Evolutionary conservation across 1,140 invertebrate species (phyloP), one percentile per base, ranked within the genome.

Genomic region (Diorhabda elongata): DNA sequence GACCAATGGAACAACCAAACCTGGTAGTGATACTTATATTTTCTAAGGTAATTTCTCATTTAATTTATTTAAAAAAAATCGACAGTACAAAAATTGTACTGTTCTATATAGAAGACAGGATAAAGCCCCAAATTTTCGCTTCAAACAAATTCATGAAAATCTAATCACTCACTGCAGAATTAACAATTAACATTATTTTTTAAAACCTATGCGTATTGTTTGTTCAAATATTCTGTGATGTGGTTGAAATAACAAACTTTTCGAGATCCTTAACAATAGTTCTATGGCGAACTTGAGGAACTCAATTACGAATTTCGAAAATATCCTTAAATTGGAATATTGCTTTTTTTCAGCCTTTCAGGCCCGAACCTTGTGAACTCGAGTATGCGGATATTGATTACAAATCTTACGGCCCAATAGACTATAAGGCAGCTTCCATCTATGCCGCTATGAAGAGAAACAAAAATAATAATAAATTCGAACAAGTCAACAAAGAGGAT

Each of bases 371-470:
- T 76, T 87, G 90, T 78, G 93, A 90, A 81, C 85, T 95, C 79
- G 91, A 93, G 78, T 95, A 95, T 82, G 93, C 93, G 57, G 93
- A 96, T 83, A 90, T 93, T 71, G 93, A 95, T 80, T 91, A 93
- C 82, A 89, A 90, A 79, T 90, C 89, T 70, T 94, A 94, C 82
- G 93, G 93, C 69, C 93, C 93, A 45, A 94, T 95, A 78, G 92
- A 94, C 82, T 95, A 95, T 84, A 95, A 95, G 81, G 89, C 89
- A 69, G 92, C 92, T 58, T 94, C 92, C 43, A 88, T 93, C 74
- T 88, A 89, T 79, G 87, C 87, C 8, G 84, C 86, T 68, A 87
- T 88, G 81, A 88, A 88, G 76, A 86, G 87, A 77, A 88, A 88
- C 75, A 84, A 87, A 47, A 81, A 83, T 59, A 77, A 76, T 59